Percentiles rank a stretch among this genome's conserved stretches.
These are phyloP conservation scores for Deroplatys truncata DNA, from an alignment of 2,888 invertebrate genomes.

Conservation along the genomic window DNA sequence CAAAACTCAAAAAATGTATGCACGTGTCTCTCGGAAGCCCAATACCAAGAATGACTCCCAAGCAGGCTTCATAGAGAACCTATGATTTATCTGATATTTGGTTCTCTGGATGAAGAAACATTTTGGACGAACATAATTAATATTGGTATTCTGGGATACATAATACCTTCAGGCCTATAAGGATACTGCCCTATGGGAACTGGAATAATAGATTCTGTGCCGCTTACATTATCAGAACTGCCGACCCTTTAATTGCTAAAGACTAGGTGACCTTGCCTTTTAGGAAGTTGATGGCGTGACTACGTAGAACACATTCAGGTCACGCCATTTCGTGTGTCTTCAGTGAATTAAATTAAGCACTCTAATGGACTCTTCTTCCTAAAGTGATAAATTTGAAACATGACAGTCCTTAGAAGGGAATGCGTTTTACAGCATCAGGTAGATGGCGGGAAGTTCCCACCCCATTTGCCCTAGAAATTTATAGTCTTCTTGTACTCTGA, in stretches of 20 bases:
- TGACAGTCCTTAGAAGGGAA: neutral
- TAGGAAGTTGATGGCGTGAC: neutral
- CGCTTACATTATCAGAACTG: neutral
- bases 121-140: too few species aligned
- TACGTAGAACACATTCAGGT: neutral
- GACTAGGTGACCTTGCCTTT: neutral
- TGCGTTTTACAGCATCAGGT: neutral
- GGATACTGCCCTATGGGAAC: too few species aligned
- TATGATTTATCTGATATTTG: too few species aligned
- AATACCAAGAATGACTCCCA: too few species aligned
- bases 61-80: too few species aligned
- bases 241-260: neutral
- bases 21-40: too few species aligned
- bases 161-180: too few species aligned
- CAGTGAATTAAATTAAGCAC: neutral
- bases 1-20: too few species aligned
- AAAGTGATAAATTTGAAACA: neutral
- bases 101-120: too few species aligned
- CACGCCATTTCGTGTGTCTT: neutral
- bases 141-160: too few species aligned
- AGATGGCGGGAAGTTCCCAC: neutral
- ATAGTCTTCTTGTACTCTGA: neutral
- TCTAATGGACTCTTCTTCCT: neutral
- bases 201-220: too few species aligned
- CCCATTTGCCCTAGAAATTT: neutral